Percentiles rank a stretch among this genome's conserved stretches.
These are phyloP conservation scores for Callinectes sapidus DNA, from an alignment of 2,888 invertebrate species.

Conservation along the genomic window DNA sequence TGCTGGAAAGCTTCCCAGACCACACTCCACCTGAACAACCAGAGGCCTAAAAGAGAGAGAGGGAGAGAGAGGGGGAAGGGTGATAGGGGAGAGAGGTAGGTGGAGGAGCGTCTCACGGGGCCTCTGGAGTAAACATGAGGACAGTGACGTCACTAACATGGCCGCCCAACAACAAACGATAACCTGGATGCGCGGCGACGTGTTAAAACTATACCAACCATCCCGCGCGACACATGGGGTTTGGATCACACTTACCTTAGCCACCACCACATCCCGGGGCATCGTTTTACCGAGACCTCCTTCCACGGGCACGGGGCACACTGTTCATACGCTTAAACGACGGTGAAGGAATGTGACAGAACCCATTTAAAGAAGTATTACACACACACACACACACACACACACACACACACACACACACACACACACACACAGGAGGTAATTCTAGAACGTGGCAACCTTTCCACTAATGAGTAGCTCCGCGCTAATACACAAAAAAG, in stretches of 20 bases:
- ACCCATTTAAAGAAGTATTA: neutral
- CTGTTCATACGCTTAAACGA: neutral
- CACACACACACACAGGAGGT: slow-evolving; percentile 11
- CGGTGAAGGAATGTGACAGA: neutral
- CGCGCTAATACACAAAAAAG: neutral
- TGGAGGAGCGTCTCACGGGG: neutral
- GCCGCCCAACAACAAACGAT: neutral
- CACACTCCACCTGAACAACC: too few relatives aligned
- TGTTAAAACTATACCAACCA: neutral
- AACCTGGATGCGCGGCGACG: neutral
- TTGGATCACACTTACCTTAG: neutral
- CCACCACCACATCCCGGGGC: neutral
- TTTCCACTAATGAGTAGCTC: neutral
- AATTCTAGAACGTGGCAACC: neutral
- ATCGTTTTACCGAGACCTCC: neutral
- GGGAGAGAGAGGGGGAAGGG: neutral
- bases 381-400: neutral
- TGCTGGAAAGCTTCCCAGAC: too few relatives aligned
- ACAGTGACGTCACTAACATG: neutral
- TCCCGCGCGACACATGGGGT: neutral
- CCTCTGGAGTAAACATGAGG: neutral
- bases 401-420: slow-evolving; percentile 40
- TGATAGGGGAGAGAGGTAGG: neutral
- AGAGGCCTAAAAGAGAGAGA: too few relatives aligned
- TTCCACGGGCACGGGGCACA: neutral